These are phyloP conservation scores for Porites cylindrica DNA, from an alignment of 92 coral and sea anemone species.

Conservation along the genomic window DNA sequence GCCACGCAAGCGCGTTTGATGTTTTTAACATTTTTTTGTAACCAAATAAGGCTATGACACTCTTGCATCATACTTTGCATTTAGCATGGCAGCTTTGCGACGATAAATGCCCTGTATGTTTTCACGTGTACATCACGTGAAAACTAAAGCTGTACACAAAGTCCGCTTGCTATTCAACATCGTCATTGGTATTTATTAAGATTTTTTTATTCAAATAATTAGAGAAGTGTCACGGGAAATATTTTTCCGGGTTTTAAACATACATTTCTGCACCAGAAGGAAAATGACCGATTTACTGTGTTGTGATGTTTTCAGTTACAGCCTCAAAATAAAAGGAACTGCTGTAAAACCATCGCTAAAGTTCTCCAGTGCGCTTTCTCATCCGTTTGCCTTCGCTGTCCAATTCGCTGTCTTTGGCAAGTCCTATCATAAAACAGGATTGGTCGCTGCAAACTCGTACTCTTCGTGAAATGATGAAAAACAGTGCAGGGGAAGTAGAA, in stretches of 20 bases:
- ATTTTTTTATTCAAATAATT: background rate
- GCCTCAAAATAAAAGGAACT: background rate
- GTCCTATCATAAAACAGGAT: too few species aligned
- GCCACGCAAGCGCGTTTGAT: constrained; percentile 23
- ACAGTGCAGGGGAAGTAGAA: too few species aligned
- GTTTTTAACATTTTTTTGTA: background rate
- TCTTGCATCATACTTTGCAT: background rate
- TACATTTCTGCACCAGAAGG: background rate
- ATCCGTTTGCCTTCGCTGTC: background rate
- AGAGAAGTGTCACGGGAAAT: constrained; percentile 9
- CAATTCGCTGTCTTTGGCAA: background rate
- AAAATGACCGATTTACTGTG: background rate
- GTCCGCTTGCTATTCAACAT: background rate
- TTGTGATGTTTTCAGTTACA: background rate
- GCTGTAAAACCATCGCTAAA: too few species aligned
- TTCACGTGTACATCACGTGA: constrained; percentile 48
- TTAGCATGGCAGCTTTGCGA: too few species aligned
- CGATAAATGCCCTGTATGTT: background rate
- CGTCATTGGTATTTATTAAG: too few species aligned
- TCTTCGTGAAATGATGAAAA: background rate
- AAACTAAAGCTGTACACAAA: background rate
- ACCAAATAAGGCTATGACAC: constrained; percentile 35
- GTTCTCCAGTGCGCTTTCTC: too few species aligned
- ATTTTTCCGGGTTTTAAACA: background rate
- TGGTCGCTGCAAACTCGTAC: too few species aligned